Conservation (phyloP, 2,113 vertebrate genomes). For the Coptodon rendalli region DNA sequence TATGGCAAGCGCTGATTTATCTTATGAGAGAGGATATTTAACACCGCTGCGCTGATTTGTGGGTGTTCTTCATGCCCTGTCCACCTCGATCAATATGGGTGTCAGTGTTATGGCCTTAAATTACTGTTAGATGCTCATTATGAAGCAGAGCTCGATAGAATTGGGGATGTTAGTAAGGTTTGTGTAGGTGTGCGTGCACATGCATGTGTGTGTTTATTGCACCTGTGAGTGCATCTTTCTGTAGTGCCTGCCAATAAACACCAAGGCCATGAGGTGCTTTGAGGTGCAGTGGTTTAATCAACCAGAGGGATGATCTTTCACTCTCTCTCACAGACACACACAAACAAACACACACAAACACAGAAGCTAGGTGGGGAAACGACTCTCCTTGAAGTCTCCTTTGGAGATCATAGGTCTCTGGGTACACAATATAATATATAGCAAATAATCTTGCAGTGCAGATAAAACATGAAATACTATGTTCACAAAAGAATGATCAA, state of each 20-base stretch:
- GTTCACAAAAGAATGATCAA: constrained; percentile 59
- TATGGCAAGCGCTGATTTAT: constrained; percentile 43
- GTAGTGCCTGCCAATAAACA: constrained; percentile 52
- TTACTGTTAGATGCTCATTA: constrained; percentile 65
- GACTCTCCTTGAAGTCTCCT: constrained; percentile 30
- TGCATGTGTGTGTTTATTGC: background rate
- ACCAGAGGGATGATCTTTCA: constrained; percentile 16
- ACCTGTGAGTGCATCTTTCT: constrained; percentile 33
- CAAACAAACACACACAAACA: background rate
- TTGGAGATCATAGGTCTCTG: background rate
- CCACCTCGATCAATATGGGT: constrained; percentile 56
- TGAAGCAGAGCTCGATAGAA: constrained; percentile 33
- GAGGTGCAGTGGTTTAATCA: constrained; percentile 49
- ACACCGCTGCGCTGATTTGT: constrained; percentile 59
- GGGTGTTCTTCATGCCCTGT: constrained; percentile 60
- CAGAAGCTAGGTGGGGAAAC: background rate
- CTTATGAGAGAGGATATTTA: constrained; percentile 43
- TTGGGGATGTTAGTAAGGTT: background rate
- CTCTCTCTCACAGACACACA: background rate
- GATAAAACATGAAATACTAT: constrained; percentile 42
- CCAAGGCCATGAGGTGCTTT: constrained; percentile 44
- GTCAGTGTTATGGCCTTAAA: constrained; percentile 57
- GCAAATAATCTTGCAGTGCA: constrained; percentile 6
- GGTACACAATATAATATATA: constrained; percentile 6
- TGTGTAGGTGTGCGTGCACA: background rate